A percentile compares a stretch with the other conserved stretches of the same genome.
phyloP scores from a whole-genome alignment of 2,888 invertebrate species.

The Hypercompe scribonia region DNA sequence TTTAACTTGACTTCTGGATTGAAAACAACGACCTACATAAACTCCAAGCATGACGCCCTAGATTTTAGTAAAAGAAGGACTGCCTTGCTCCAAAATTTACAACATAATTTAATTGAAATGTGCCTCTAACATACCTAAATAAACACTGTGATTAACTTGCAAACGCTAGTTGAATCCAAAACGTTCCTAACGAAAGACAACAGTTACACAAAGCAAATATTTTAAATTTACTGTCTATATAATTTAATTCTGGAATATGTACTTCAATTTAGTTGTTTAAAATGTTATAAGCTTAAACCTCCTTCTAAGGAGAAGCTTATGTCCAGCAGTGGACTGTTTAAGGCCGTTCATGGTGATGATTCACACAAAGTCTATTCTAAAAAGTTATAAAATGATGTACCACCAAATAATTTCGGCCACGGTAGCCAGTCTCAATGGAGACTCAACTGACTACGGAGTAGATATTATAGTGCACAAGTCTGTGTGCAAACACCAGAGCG shows the following conservation, averaged over 20 bases:
- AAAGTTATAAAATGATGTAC: too few species aligned
- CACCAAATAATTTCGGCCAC: too few species aligned
- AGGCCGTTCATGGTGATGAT: too few species aligned
- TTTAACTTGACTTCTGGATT: background rate
- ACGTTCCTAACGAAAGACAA: background rate
- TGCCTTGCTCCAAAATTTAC: background rate
- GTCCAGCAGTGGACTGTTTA: too few species aligned
- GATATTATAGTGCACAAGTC: too few species aligned
- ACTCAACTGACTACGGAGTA: too few species aligned
- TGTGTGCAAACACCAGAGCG: too few species aligned
- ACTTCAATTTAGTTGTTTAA: background rate
- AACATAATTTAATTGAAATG: conserved; percentile 23
- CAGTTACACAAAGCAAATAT: background rate
- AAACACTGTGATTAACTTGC: conserved; percentile 15
- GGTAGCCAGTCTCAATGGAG: too few species aligned
- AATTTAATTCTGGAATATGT: background rate
- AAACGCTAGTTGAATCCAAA: conserved; percentile 13
- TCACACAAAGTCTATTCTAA: too few species aligned
- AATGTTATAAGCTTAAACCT: too few species aligned
- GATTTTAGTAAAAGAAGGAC: background rate
- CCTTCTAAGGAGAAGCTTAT: too few species aligned
- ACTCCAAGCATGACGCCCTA: background rate
- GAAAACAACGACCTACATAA: background rate
- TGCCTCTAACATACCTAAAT: conserved; percentile 19
- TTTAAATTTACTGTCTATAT: background rate